phyloP scores from a whole-genome alignment of 1,140 invertebrate genomes.

The Vanessa atalanta region DNA sequence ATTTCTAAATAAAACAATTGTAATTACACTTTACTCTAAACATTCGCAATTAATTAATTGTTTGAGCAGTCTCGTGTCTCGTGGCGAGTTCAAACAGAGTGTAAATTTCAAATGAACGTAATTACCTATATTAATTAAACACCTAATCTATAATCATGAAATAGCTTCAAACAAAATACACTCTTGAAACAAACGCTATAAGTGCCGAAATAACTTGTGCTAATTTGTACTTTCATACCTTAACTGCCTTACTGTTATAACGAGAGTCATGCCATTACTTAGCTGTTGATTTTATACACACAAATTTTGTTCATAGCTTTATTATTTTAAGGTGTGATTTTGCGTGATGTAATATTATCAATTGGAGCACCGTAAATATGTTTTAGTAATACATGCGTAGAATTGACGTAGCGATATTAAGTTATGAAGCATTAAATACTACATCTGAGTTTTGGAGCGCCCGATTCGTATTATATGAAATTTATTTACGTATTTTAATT shows the following conservation, averaged over 20 bases:
- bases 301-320: not conserved
- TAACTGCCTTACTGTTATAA: not conserved
- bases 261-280: not conserved
- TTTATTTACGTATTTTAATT: too few species aligned
- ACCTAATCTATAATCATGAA: not conserved
- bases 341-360: not conserved
- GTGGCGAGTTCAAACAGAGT: conserved; percentile 6
- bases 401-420: conserved; percentile 6
- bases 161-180: not conserved
- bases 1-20: conserved; percentile 6
- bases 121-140: conserved; percentile 12
- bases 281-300: not conserved
- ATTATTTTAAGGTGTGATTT: not conserved
- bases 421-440: not conserved
- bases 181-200: not conserved
- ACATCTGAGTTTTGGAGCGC: not conserved
- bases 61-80: not conserved
- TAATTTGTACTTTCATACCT: not conserved
- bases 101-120: conserved; percentile 11
- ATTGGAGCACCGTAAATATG: not conserved
- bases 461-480: not conserved
- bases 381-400: not conserved
- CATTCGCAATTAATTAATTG: conserved; percentile 5
- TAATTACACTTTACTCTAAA: not conserved
- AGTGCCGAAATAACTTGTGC: not conserved